Conservation (phyloP, 1,140 invertebrate species). For the Macrotrachela quadricornifera region DNA sequence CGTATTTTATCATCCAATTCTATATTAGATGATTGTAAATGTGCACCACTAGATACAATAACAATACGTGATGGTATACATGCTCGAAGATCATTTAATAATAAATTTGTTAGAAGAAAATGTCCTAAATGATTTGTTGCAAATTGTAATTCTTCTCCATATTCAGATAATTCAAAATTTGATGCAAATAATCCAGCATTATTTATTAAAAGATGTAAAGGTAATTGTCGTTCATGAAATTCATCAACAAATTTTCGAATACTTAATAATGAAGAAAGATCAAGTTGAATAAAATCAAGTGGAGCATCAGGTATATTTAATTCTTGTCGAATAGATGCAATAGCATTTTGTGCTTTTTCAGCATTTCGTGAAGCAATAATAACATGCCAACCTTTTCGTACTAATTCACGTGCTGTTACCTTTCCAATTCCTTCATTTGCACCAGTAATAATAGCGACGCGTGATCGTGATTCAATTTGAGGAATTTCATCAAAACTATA, state of each 20-base stretch:
- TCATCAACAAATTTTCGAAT: slow-evolving; percentile 7
- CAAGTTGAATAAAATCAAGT: background rate
- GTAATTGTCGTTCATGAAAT: background rate
- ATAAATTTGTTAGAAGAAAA: slow-evolving; percentile 17
- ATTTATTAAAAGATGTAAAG: slow-evolving; percentile 14
- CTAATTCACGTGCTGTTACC: slow-evolving; percentile 7
- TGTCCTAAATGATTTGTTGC: slow-evolving; percentile 21
- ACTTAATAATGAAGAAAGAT: slow-evolving; percentile 5
- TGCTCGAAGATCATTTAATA: slow-evolving; percentile 5
- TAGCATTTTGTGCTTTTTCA: background rate
- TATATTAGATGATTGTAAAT: no score
- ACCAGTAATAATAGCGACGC: slow-evolving; percentile 6
- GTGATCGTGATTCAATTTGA: no score
- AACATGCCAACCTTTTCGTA: slow-evolving; percentile 1
- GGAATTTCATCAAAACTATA: no score
- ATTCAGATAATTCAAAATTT: background rate
- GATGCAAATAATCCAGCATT: slow-evolving; percentile 4
- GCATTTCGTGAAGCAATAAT: slow-evolving; percentile 4
- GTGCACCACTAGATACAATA: no score
- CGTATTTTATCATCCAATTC: no score
- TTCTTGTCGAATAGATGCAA: background rate
- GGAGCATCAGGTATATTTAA: background rate
- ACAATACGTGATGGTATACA: no score
- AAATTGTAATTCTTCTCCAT: slow-evolving; percentile 17
- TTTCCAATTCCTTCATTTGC: slow-evolving; percentile 10